These are phyloP conservation scores for Pseudorhombus dupliciocellatus DNA, from an alignment of 2,113 vertebrate species.

Conservation along the genomic window DNA sequence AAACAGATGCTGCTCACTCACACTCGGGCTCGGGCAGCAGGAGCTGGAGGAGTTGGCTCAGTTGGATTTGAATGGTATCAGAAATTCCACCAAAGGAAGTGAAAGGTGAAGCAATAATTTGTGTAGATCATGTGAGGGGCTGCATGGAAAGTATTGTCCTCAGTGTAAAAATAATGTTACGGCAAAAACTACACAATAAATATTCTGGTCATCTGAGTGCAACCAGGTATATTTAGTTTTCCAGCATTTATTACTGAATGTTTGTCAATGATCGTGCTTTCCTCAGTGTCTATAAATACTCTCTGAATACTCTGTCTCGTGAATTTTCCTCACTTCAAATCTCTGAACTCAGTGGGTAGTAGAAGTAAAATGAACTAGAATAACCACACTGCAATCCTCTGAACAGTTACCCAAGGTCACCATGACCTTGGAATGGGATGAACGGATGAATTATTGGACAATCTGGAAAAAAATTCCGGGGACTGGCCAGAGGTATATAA, in stretches of 20 bases:
- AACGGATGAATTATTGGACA: too few species aligned
- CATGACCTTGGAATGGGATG: too few species aligned
- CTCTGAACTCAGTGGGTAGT: background rate
- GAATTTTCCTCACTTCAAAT: background rate
- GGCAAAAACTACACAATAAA: background rate
- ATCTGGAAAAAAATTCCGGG: too few species aligned
- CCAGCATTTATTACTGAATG: background rate
- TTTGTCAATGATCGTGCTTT: background rate
- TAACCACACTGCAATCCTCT: too few species aligned
- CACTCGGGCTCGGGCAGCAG: background rate
- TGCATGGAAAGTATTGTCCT: background rate
- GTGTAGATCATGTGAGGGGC: background rate
- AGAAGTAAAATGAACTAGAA: background rate
- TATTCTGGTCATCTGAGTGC: background rate
- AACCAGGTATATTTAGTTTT: constrained; percentile 5
- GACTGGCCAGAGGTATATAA: background rate
- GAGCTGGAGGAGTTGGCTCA: background rate
- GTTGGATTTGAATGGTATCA: background rate
- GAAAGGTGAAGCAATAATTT: background rate
- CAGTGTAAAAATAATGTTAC: background rate
- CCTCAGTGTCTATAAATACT: background rate
- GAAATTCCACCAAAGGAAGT: background rate
- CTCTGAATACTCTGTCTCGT: background rate
- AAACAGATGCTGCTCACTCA: background rate
- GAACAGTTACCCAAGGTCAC: too few species aligned